Conservation (phyloP, 2,888 invertebrate species). For the Epistrophella euchroma region DNA sequence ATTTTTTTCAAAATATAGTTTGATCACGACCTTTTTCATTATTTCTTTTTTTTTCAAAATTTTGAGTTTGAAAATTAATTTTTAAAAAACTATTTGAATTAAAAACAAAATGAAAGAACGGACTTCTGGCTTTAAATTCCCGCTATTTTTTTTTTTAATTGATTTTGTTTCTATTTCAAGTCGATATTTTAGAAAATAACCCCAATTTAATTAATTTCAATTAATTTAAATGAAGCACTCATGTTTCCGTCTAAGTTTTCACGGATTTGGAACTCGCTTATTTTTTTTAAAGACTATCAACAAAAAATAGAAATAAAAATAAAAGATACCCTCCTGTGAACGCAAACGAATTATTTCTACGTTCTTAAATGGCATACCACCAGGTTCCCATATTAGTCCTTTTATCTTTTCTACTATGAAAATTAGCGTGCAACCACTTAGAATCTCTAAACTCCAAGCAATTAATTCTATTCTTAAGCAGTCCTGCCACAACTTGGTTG, state of each 20-base stretch:
- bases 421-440: conserved; percentile 65
- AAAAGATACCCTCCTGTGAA: not conserved
- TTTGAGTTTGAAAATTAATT: no score
- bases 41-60: no score
- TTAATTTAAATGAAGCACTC: no score
- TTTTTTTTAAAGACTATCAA: not conserved
- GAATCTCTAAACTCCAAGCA: conserved; percentile 58
- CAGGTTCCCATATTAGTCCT: conserved; percentile 35
- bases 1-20: no score
- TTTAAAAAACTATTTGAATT: no score
- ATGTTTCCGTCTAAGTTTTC: not conserved
- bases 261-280: not conserved
- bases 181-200: no score
- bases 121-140: no score
- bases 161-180: no score
- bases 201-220: no score
- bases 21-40: no score
- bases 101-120: no score
- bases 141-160: no score
- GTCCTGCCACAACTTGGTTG: conserved; percentile 12
- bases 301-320: not conserved
- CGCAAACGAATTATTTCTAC: not conserved
- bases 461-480: conserved; percentile 68
- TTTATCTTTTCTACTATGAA: conserved; percentile 41
- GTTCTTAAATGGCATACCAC: conserved; percentile 16